Conservation (phyloP, 2,888 invertebrate species). For the Orthosia gothica region DNA sequence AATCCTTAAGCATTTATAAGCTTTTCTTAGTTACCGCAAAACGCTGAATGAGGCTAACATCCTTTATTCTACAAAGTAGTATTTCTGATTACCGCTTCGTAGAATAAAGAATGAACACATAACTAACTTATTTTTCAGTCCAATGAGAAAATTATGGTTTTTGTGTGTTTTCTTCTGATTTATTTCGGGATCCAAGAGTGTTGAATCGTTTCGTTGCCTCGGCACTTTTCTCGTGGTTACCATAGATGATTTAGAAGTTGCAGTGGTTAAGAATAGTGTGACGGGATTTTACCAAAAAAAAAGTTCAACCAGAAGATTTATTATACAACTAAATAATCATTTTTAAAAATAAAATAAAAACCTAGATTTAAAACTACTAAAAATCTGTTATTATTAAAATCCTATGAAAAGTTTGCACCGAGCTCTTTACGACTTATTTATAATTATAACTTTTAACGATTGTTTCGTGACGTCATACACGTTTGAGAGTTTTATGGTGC, state of each 20-base stretch:
- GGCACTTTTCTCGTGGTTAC: background rate
- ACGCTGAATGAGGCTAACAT: background rate
- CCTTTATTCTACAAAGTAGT: background rate
- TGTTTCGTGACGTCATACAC: slow-evolving; percentile 52
- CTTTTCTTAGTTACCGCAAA: background rate
- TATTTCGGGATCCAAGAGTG: background rate
- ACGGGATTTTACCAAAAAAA: background rate
- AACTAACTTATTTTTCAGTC: no score
- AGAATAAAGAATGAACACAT: no score
- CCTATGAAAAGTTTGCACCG: slow-evolving; percentile 32
- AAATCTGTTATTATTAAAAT: background rate
- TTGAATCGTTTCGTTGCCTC: background rate
- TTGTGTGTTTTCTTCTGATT: no score
- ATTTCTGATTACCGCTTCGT: no score
- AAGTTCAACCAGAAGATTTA: no score
- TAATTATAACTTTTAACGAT: slow-evolving; percentile 59
- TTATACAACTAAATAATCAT: no score
- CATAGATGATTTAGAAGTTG: background rate
- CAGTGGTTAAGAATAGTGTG: background rate
- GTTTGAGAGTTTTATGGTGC: slow-evolving; percentile 56
- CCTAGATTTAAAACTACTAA: background rate
- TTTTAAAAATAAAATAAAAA: background rate
- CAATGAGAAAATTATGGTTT: no score
- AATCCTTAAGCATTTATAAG: no score
- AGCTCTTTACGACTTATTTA: slow-evolving; percentile 49